phyloP scores from a whole-genome alignment of 2,888 invertebrate genomes.

The Andrena chrysosceles region DNA sequence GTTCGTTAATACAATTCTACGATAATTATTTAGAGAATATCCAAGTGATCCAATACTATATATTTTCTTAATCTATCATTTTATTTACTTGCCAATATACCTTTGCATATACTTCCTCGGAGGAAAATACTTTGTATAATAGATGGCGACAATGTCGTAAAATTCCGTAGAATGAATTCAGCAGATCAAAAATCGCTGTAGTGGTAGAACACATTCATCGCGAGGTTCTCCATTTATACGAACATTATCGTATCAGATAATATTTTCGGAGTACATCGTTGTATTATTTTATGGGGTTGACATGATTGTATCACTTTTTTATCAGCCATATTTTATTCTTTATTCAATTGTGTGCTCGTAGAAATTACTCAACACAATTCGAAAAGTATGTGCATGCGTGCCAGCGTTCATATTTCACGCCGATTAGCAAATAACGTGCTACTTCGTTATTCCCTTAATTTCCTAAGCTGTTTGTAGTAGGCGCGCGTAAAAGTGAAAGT shows the following conservation, averaged over 20 bases:
- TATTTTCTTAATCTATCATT: slow-evolving; percentile 4
- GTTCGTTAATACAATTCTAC: neutral
- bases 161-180: neutral
- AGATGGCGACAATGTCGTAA: slow-evolving; percentile 27
- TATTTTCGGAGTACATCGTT: neutral
- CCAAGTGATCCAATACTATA: neutral
- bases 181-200: neutral
- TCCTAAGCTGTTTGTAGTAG: neutral
- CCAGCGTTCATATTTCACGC: neutral
- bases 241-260: neutral
- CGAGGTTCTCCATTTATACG: neutral
- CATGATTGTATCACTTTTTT: neutral
- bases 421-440: neutral
- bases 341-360: neutral
- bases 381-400: neutral
- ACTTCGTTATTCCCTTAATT: neutral
- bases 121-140: neutral
- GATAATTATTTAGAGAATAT: neutral
- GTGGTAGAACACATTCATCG: neutral
- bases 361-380: neutral
- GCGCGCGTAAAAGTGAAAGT: slow-evolving; percentile 21
- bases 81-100: slow-evolving; percentile 5
- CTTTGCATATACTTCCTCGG: neutral
- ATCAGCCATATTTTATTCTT: neutral
- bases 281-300: neutral